Percentiles rank a stretch among this genome's conserved stretches.
phyloP scores from a whole-genome alignment of 64 coral and sea anemone genomes.

The Pocillopora verrucosa region DNA sequence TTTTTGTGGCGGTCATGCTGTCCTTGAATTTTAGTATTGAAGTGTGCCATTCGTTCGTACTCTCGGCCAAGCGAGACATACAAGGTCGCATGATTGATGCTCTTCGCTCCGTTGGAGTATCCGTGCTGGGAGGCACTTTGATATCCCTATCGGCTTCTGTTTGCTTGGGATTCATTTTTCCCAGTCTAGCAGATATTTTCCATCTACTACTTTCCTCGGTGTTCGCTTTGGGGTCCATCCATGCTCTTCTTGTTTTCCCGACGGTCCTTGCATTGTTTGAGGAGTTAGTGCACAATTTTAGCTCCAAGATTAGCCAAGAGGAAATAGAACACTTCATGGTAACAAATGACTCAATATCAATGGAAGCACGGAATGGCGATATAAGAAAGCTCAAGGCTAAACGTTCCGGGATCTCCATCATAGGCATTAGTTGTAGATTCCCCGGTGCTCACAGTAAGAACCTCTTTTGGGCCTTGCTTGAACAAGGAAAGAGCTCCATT shows the following conservation, averaged over 20 bases:
- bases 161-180: slow-evolving; percentile 37
- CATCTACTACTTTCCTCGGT: background rate
- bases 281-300: background rate
- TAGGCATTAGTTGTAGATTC: slow-evolving; percentile 59
- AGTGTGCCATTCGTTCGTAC: background rate
- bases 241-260: slow-evolving; percentile 26
- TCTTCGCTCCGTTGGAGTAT: background rate
- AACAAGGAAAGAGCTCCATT: slow-evolving; percentile 55
- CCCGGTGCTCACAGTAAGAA: slow-evolving; percentile 58
- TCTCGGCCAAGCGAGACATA: background rate
- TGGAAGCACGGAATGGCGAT: background rate
- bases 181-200: slow-evolving; percentile 8
- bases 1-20: background rate
- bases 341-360: background rate
- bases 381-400: slow-evolving; percentile 1
- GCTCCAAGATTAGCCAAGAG: background rate
- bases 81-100: background rate
- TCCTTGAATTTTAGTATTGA: background rate
- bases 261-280: background rate
- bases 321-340: background rate
- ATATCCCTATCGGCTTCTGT: background rate
- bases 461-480: slow-evolving; percentile 71
- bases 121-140: background rate
- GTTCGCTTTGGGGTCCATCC: background rate
- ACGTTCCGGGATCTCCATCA: background rate